These are phyloP conservation scores for Syngnathus acus DNA, from an alignment of 2,797 vertebrate genomes.

Conservation along the genomic window DNA sequence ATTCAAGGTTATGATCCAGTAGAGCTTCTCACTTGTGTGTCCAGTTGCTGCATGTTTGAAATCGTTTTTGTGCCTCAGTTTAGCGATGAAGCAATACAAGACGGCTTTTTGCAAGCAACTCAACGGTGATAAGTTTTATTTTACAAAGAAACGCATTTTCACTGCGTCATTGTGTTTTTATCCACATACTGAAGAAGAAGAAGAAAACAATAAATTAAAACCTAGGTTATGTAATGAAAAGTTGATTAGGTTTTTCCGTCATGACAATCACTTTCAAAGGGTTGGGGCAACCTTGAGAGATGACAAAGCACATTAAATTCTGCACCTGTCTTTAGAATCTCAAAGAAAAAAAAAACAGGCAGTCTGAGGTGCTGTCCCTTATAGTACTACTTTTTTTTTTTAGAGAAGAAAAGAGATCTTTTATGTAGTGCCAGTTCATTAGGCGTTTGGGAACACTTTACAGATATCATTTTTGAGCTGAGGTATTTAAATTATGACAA, in stretches of 20 bases:
- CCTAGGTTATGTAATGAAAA: background rate
- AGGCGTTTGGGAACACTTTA: background rate
- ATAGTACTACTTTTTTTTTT: background rate
- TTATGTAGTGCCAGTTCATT: background rate
- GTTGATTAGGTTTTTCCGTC: background rate
- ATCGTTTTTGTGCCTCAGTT: background rate
- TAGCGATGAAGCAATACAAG: background rate
- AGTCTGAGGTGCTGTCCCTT: background rate
- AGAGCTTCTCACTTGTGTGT: background rate
- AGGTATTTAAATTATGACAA: too few species aligned
- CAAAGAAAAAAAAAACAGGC: background rate
- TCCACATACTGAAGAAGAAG: too few species aligned
- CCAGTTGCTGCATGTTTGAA: background rate
- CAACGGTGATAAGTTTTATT: background rate
- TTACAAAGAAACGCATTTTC: background rate
- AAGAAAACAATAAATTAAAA: too few species aligned
- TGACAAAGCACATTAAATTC: conserved; percentile 11
- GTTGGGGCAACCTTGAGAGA: conserved; percentile 33
- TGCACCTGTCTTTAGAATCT: background rate
- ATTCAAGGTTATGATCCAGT: conserved; percentile 34
- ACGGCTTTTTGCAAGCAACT: background rate
- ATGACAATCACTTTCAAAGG: conserved; percentile 11
- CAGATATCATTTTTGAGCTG: background rate
- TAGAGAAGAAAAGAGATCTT: background rate
- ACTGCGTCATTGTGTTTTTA: too few species aligned